Percentiles rank a stretch among this genome's conserved stretches.
Conservation (phyloP, 1,140 invertebrate species). For the Parapsyche elsis region DNA sequence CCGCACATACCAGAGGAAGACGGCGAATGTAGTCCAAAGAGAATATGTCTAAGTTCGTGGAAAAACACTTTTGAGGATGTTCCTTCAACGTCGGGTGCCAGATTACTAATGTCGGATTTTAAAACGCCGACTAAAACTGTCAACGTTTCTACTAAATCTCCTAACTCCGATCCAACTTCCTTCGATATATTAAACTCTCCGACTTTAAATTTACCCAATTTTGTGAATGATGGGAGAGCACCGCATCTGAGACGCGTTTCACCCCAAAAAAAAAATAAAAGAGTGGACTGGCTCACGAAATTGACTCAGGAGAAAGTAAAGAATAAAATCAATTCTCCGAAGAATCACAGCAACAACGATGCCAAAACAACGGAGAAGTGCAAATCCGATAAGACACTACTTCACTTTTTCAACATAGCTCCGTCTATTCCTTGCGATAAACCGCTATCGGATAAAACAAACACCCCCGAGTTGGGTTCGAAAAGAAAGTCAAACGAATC, state of each 20-base stretch:
- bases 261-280: constrained; percentile 73
- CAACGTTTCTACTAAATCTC: constrained; percentile 38
- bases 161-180: neutral
- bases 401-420: constrained; percentile 44
- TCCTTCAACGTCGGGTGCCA: neutral
- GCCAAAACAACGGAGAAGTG: constrained; percentile 44
- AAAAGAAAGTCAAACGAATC: constrained; percentile 22
- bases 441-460: constrained; percentile 20
- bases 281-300: constrained; percentile 59
- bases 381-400: constrained; percentile 46
- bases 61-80: neutral
- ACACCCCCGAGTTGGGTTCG: neutral
- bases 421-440: neutral
- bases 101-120: neutral
- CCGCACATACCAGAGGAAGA: constrained; percentile 23
- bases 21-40: constrained; percentile 24
- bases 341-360: neutral
- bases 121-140: constrained; percentile 50
- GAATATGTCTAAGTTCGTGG: neutral
- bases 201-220: constrained; percentile 82
- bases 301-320: neutral
- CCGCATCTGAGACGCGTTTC: constrained; percentile 78
- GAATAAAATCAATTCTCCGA: neutral
- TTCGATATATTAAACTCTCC: constrained; percentile 44
- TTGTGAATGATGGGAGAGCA: constrained; percentile 77